Base-by-base conservation (phyloP, 2,113 vertebrate genomes). In the Boulengeromyrus knoepffleri region DNA sequence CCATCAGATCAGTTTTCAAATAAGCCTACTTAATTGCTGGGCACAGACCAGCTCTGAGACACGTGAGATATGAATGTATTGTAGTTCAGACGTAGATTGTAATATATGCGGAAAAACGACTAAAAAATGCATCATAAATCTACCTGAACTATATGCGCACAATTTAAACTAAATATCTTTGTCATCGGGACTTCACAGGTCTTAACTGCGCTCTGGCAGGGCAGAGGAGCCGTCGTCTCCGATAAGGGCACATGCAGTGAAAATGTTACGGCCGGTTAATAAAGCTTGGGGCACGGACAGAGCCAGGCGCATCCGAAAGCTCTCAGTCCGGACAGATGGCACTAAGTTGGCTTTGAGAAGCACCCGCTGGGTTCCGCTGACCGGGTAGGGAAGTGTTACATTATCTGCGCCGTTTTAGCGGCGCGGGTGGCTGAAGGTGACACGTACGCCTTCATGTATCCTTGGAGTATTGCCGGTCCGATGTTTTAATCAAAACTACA, bases 271-370 rank as follows among this genome's bases (percentile, higher is more conserved):
- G 27, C 89, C 56, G 21, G 89, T 83, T 89, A 89, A 89, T 89
- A 50, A 89, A 84, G 89, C 77, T 8, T 85, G 49, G 89, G 50
- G 49, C 21, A 58, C 13, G 36, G 80, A 58, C 83, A 46, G 83
- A 1, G 31, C 47, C 8, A 49, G 47, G 62, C 52, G 58, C 39
- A 52, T 19, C 9, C 80, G 9, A 47, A 85, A 45, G 42, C 27
- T 24, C 53, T 36, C 84, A 45, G 31, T 50, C 45, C 21, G 15
- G 66, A 88, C 89, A 90, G 89, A 90, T 90, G 89, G 89, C 58
- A 50, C 24, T 5, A 80, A 88, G 12, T 86, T 77, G 62, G 89
- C 85, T 77, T 58, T 36, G 62, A 50, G 31, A 70, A 52, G 17
- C 62, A 42, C 89, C 85, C 66, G 66, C 85, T 88, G 85, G 10